Evolutionary conservation across 2,113 vertebrate species (phyloP), one percentile per base, ranked within the genome.

Genomic region (Manacus vitellinus): DNA sequence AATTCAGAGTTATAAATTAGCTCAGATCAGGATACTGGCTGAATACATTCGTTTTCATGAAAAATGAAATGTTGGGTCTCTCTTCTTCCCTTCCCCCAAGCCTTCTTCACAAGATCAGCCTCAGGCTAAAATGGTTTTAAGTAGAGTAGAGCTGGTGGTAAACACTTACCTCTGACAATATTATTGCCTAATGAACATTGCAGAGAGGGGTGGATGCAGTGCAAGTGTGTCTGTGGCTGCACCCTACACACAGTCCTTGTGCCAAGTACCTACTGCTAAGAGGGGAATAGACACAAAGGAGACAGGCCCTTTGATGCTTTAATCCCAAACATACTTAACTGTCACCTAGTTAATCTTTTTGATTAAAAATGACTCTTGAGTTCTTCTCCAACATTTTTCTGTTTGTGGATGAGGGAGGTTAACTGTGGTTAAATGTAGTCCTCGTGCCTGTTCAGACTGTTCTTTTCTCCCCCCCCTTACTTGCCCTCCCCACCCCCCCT

Each of bases 161-260:
- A 97, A 94, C 96, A 96, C 92, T 96, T 81, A 92, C 94, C 94
- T 91, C 85, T 94, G 94, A 92, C 96, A 94, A 66, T 89, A 85
- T 92, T 91, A 87, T 75, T 96, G 96, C 85, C 77, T 95, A 96
- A 97, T 91, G 93, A 94, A 82, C 79, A 80, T 81, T 88, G 92
- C 92, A 95, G 95, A 73, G 59, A 33, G 87, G 96, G 91, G 76
- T 87, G 95, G 72, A 91, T 58, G 76, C 92, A 81, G 59, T 21
- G 54, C 88, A 75, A 94, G 84, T 78, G 67, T 94, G 91, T 33
- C 82, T 87, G 80, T 82, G 79, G 84, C 93, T 91, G 71, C 89
- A 96, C 21, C 92, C 83, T 95, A 83, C 33, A 8, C 28, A 35
- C 1, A 37, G 22, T n/a, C 80, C 88, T 47, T 68, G 67, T 86